Evolutionary conservation across 2,113 vertebrate genomes (phyloP), one percentile per base, ranked within the genome.

Genomic region (Gambusia affinis): DNA sequence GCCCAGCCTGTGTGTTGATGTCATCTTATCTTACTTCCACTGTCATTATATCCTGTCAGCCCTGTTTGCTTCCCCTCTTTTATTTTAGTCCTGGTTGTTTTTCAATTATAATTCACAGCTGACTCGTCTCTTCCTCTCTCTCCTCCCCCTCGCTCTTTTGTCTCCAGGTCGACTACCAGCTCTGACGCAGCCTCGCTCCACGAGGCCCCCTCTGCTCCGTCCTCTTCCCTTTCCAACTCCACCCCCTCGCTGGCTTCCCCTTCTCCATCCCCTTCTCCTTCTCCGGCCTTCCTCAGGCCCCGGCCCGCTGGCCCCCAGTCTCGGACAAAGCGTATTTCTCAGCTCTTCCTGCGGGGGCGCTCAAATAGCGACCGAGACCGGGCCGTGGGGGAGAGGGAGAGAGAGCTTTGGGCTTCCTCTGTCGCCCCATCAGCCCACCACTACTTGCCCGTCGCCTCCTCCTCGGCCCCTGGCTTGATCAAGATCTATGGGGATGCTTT

Each of bases 261-360:
- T 47, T 76, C 87, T 80, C 93, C 92, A 22, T 91, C 92, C 66
- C 89, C 90, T 11, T 92, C 94, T 80, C 90, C 86, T 63, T 93
- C 92, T 51, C 93, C 93, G n/a, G 91, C 94, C 82, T 92, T 95
- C 78, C 93, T 95, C 71, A 89, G 93, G 78, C 94, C 94, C 5
- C 91, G 93, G 17, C 92, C 93, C 8, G 91, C 91, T 29, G 92
- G 81, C 64, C 78, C 93, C 67, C 92, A 93, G 85, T 93, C 94
- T 64, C 96, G 96, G 8, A 93, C 96, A 80, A 97, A 97, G 87
- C 95, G 96, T 51, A 94, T 97, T 70, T 98, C 96, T n/a, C 95
- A 97, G 35, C 94, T 97, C 54, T 97, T 98, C 85, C 94, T 95
- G 82, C 92, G 96, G 83, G 93, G 94, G 72, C 93, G 94, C 70